These are phyloP conservation scores for Polypterus bichir DNA, from an alignment of 2,113 vertebrate species.

Conservation along the genomic window DNA sequence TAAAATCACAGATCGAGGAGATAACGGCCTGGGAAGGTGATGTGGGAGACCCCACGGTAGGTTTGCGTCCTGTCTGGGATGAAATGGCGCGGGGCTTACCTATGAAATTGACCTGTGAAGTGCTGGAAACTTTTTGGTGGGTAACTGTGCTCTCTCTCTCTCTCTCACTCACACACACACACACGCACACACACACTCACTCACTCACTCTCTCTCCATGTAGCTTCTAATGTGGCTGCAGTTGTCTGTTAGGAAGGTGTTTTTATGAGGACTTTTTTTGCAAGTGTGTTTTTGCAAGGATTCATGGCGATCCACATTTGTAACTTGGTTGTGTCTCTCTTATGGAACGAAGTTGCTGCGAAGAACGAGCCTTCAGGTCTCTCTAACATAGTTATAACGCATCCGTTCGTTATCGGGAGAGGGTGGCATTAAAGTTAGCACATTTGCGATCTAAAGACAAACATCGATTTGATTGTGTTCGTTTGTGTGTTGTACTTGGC, in stretches of 20 bases:
- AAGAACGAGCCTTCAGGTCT: no score
- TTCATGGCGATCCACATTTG: conserved; percentile 16
- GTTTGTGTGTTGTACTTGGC: no score
- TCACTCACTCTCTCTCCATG: no score
- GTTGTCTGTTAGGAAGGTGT: conserved; percentile 31
- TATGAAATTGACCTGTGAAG: conserved; percentile 51
- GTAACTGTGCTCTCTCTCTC: conserved; percentile 38
- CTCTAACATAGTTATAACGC: no score
- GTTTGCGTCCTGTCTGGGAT: conserved; percentile 37
- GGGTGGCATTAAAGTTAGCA: no score
- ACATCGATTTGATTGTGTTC: no score
- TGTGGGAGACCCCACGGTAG: conserved; percentile 42
- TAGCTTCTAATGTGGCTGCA: conserved; percentile 33
- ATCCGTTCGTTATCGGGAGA: no score
- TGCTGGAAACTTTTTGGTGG: conserved; percentile 62
- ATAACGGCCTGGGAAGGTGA: conserved; percentile 27
- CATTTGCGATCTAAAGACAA: no score
- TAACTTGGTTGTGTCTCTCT: neutral
- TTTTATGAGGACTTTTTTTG: conserved; percentile 19
- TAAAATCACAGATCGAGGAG: conserved; percentile 24
- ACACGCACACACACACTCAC: no score
- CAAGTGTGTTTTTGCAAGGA: neutral
- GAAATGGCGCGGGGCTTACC: conserved; percentile 46
- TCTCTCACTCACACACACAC: neutral
- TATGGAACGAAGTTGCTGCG: no score